Base-by-base conservation (phyloP, 2,797 vertebrate genomes). In the Avahi laniger region DNA sequence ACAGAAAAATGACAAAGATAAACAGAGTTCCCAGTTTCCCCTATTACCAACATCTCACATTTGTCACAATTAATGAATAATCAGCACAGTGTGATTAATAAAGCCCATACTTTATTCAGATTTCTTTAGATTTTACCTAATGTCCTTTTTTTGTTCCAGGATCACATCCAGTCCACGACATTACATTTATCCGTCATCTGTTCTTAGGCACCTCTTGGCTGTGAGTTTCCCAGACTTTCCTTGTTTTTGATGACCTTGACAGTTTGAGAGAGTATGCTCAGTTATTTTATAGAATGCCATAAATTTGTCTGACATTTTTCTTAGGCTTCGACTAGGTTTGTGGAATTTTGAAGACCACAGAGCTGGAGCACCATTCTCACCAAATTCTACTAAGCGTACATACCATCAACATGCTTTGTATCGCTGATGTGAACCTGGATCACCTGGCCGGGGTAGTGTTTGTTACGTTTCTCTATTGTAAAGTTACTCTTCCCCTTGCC, bases 11-110 rank as follows among this genome's bases (percentile, higher is more conserved):
- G 8, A 7, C 52, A 54, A 91, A 92, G 13, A 52, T 12, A 69
- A 22, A 38, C 2, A 70, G 38, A 38, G 5, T 48, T 43, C 5
- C 18, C 15, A 91, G 9, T 89, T 80, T 70, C 41, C 38, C 7
- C 38, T 48, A 52, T 69, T 35, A 87, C 26, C 59, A 33, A 54
- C 28, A 70, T 52, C 24, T 81, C 61, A 63, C 5, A 52, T 81
- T 33, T 88, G 22, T 67, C n/a, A 81, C 18, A 67, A 33, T 70
- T 33, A 93, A 35, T 38, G 59, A 92, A 43, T 73, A 89, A 93
- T 1, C 54, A 26, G 54, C 5, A 22, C 0, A 33, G 26, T 65
- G 46, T 70, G 75, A 63, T 54, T 63, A 65, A 33, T 24, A 38
- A 96, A 88, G 26, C 28, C 26, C 0, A 20, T 18, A 91, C 4